Evolutionary conservation across 2,113 vertebrate species (phyloP), one percentile per base, ranked within the genome.

Genomic region (Puntigrus tetrazona): DNA sequence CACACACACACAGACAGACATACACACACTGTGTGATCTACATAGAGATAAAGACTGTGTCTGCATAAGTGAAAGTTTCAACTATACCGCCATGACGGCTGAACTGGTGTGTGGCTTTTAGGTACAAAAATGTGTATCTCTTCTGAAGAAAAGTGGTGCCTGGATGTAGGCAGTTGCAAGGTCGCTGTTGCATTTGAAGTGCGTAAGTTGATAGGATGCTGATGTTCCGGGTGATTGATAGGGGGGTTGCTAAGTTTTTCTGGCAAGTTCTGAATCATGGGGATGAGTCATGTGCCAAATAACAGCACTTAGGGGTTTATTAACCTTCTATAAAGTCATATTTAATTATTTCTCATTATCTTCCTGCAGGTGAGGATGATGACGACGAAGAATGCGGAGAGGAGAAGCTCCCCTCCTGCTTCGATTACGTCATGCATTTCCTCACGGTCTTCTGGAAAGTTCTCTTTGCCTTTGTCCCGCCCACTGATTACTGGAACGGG

Each of bases 381-480:
- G 98, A 99, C 0, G 98, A 99, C 0, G 98, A 99, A 0, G 98
- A 99, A 92, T 99, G 97, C 81, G 98, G 98, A 2, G 98, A 99
- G 89, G 98, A 99, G 92, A 99, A 98, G 92, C 94, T 99, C 82
- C 98, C 98, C 22, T 99, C 98, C n/a, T 99, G 98, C 89, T 99
- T 99, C 0, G 98, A 99, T 92, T 99, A 99, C 0, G 98, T 99
- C 93, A 99, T 99, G 98, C 98, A 99, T 94, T 99, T 99, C 92
- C 96, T 99, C 91, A 99, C 98, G 0, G 98, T 99, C 79, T 99
- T 99, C 96, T 99, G 98, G 98, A 99, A 99, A 91, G 98, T 99
- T 82, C 94, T 99, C 84, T 99, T 99, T 22, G 98, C 98, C 90
- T 98, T 99, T 38, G 98, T 99, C 38, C 98, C 98, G 0, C 98